Base-by-base conservation (phyloP, 2,113 vertebrate genomes). In the Amia ocellicauda region DNA sequence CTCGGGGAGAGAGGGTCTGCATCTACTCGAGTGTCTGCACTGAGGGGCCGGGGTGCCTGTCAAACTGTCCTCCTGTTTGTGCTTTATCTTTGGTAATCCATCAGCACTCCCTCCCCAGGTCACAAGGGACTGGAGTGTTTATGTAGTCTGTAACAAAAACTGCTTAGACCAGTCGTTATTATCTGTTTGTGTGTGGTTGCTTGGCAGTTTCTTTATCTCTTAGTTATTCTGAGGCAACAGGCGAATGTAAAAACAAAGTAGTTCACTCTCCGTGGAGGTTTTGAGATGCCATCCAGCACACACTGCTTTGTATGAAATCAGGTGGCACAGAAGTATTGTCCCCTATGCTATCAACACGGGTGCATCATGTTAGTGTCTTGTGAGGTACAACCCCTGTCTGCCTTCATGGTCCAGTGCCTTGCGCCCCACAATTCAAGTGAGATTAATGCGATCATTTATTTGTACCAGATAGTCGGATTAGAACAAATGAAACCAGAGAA, bases 151-250 rank as follows among this genome's bases (percentile, higher is more conserved):
- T 52, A 52, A 10, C 47, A 13, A 66, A 69, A 26, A 40, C 13
- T 16, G 8, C 31, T 36, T 36, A 5, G 11, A 71, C 45, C 10
- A 49, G 50, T 66, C 36, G 70, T 68, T 45, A 69, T 43, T n/a
- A 24, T 63, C 8, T 49, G 50, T 52, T 40, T 73, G 55, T 59
- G 51, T 13, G 10, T 20, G 56, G 61, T 24, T 58, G 41, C 45
- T 52, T 54, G 54, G 55, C 57, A 49, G 45, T 19, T 49, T 14
- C 66, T 70, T 17, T 24, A 23, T 47, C 22, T 71, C 66, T 66
- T 31, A 66, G 52, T 54, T 58, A 47, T 40, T 47, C 40, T 17
- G 10, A 62, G 60, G 42, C 54, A 66, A 68, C 60, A 69, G 31
- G 16, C 65, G 59, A 69, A 60, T 53, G 59, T 40, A 53, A 58